Base-by-base conservation (phyloP, 2,113 vertebrate species). In the Ursus arctos region DNA sequence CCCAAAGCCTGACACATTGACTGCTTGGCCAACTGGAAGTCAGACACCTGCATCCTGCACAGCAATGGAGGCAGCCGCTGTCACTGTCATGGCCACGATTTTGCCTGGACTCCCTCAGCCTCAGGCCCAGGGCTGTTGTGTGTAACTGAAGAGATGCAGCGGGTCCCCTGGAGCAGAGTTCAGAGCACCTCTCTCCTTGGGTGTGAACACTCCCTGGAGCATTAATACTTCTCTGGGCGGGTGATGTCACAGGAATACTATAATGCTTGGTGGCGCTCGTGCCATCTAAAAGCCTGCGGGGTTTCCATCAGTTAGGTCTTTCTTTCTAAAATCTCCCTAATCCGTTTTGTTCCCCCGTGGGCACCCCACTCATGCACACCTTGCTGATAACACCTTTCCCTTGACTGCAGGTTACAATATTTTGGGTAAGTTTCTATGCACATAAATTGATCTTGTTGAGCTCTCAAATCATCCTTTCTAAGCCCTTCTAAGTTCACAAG, bases 261-360 rank as follows among this genome's bases (percentile, higher is more conserved):
- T 4, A 5, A 40, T 8, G 7, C 7, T 11, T 5, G 1, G 82
- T 8, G 7, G 28, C 7, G 31, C 0, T 4, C 2, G 0, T 36
- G 28, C 7, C 36, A 16, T 51, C 26, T 9, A 18, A 19, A n/a
- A 59, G 21, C 22, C 79, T 14, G 31, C 15, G 36, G 71, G 47
- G 4, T 15, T 49, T 53, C 89, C 90, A 9, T 40, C 24, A n/a
- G 8, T 49, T 28, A 67, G 28, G 2, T 22, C 33, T 8, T 40
- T 59, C 47, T 47, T 90, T 53, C 67, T 49, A 49, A 21, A 85
- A 3, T 22, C 40, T 33, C 24, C 18, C 3, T 53, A 15, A 40
- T 65, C 4, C 7, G 6, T 16, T n/a, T 31, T 18, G 40, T 43
- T 6, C 18, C 47, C 4, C 28, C 26, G 2, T 3, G 11, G 55